Evolutionary conservation across 2,113 vertebrate species (phyloP).

Genomic region (Ascaphus truei): DNA sequence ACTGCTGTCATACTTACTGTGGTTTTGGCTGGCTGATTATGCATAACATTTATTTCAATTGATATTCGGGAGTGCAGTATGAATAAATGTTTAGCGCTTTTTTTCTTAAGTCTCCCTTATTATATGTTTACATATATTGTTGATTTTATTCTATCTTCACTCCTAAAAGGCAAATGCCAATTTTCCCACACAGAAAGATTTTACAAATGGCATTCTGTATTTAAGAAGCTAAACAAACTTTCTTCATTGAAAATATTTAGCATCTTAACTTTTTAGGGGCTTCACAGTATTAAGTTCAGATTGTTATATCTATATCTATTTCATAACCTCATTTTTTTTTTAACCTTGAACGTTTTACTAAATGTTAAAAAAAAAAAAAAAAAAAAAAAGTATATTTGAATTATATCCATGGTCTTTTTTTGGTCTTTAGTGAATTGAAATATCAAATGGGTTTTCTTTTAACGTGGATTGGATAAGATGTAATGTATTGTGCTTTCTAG

Average conservation of each 20-base stretch:
- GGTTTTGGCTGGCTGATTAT: too few species aligned
- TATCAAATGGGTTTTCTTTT: conserved; percentile 56
- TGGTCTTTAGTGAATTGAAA: conserved; percentile 54
- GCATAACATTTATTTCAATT: too few species aligned
- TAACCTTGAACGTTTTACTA: conserved; percentile 42
- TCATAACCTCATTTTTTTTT: conserved; percentile 47
- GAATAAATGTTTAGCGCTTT: too few species aligned
- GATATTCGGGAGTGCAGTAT: too few species aligned
- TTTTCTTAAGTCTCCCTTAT: conserved; percentile 28
- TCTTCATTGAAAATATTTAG: too few species aligned
- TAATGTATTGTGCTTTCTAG: conserved; percentile 67
- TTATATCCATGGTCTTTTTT: conserved; percentile 36
- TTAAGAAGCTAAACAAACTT: too few species aligned
- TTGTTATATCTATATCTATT: conserved; percentile 40
- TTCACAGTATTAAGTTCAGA: conserved; percentile 46
- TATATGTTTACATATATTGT: too few species aligned
- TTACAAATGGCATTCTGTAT: too few species aligned
- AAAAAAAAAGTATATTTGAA: conserved; percentile 26
- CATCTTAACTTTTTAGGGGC: conserved; percentile 40
- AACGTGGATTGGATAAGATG: conserved; percentile 57
- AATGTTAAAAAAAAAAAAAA: conserved; percentile 1
- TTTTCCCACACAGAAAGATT: too few species aligned
- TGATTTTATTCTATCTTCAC: too few species aligned
- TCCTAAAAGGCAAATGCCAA: too few species aligned
- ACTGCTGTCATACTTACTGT: too few species aligned